These are phyloP conservation scores for Phenganax subtilis DNA, from an alignment of 92 coral and sea anemone genomes.

Conservation along the genomic window DNA sequence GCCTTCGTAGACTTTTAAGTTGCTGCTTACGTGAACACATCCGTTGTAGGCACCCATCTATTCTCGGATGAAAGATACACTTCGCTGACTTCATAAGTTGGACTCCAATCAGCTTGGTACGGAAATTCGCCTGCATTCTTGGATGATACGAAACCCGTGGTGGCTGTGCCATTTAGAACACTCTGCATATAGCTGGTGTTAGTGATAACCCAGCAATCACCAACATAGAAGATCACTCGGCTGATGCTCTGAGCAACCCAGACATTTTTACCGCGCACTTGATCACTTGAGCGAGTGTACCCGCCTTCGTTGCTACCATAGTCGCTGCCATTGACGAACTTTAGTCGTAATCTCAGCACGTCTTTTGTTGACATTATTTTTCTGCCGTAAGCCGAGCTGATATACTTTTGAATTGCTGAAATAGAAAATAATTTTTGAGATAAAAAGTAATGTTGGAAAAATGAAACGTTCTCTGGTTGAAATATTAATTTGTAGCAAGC, in stretches of 20 bases:
- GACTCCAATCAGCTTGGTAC: constrained; percentile 40
- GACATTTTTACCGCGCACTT: constrained; percentile 31
- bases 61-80: constrained; percentile 2
- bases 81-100: constrained; percentile 25
- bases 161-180: constrained; percentile 7
- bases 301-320: constrained; percentile 15
- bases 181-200: constrained; percentile 26
- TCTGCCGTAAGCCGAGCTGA: too few relatives aligned
- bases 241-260: constrained; percentile 28
- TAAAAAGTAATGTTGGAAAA: too few relatives aligned
- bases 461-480: too few relatives aligned
- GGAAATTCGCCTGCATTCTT: constrained; percentile 11
- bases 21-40: not conserved
- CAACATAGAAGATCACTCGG: constrained; percentile 40
- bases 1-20: too few relatives aligned
- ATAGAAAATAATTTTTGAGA: too few relatives aligned
- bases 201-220: constrained; percentile 27
- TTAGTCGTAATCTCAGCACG: not conserved
- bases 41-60: not conserved
- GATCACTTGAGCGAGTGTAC: constrained; percentile 19
- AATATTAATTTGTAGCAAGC: too few relatives aligned
- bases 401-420: too few relatives aligned
- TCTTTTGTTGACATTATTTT: not conserved
- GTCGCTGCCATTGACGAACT: not conserved
- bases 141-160: constrained; percentile 23